Evolutionary conservation across 2,797 vertebrate species (phyloP).

Genomic region (Xenops minutus): DNA sequence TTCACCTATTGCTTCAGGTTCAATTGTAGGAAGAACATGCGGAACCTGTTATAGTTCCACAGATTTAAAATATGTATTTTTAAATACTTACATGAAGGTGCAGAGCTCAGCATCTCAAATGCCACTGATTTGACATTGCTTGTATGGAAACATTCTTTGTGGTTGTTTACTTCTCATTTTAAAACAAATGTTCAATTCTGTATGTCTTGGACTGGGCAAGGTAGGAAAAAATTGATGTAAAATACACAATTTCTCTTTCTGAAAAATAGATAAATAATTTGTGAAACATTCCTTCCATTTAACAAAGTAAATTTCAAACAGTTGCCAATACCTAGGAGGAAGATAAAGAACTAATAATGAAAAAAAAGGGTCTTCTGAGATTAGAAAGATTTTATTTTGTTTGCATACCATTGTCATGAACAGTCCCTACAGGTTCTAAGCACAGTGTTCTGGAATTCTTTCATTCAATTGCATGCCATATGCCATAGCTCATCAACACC

Average conservation of each 20-base stretch:
- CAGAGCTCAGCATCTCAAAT: background rate
- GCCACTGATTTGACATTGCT: background rate
- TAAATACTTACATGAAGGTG: background rate
- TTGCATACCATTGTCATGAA: background rate
- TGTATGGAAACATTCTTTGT: background rate
- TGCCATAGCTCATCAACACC: background rate
- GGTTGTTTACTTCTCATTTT: background rate
- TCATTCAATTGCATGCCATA: background rate
- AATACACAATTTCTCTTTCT: background rate
- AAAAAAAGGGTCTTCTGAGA: background rate
- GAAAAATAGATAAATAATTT: background rate
- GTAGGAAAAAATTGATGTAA: fast-evolving
- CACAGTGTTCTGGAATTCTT: background rate
- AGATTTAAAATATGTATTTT: background rate
- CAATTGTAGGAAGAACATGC: background rate
- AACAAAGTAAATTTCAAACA: background rate
- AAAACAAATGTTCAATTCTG: background rate
- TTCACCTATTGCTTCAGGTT: background rate
- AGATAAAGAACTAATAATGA: background rate
- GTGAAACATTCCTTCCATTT: background rate
- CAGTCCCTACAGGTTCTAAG: no score
- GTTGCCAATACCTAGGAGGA: background rate
- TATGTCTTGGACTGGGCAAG: background rate
- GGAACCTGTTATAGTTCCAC: background rate
- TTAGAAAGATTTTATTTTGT: background rate